Conservation (phyloP, 2,888 invertebrate genomes). For the Hirudinaria manillensis region DNA sequence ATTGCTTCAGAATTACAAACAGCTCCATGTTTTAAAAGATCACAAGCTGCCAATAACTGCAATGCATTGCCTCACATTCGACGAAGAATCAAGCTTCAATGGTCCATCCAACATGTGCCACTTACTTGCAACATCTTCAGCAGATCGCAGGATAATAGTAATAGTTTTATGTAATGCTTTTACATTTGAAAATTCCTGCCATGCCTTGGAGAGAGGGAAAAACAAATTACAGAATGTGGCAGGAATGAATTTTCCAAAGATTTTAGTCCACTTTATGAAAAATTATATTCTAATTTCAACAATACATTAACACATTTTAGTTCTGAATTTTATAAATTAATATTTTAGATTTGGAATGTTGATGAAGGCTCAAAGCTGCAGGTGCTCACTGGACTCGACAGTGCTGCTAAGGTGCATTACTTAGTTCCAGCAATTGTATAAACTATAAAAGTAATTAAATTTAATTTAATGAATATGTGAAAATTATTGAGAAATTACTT, state of each 20-base stretch:
- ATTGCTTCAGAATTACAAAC: conserved; percentile 13
- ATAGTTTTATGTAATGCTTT: neutral
- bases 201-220: no score
- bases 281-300: no score
- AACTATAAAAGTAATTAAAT: neutral
- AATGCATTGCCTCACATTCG: neutral
- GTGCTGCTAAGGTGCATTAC: conserved; percentile 20
- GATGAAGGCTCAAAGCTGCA: conserved; percentile 25
- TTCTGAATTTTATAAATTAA: neutral
- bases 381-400: conserved; percentile 20
- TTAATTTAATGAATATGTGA: neutral
- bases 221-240: no score
- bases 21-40: conserved; percentile 21
- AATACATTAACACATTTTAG: no score
- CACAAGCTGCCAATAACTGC: conserved; percentile 24
- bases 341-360: conserved; percentile 26
- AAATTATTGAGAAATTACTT: neutral
- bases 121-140: conserved; percentile 11
- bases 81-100: neutral
- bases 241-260: no score
- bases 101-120: neutral
- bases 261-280: no score
- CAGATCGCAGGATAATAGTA: conserved; percentile 8
- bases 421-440: neutral
- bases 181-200: neutral